These are phyloP conservation scores for Xylocopa sonorina DNA, from an alignment of 1,140 invertebrate genomes.

Conservation along the genomic window DNA sequence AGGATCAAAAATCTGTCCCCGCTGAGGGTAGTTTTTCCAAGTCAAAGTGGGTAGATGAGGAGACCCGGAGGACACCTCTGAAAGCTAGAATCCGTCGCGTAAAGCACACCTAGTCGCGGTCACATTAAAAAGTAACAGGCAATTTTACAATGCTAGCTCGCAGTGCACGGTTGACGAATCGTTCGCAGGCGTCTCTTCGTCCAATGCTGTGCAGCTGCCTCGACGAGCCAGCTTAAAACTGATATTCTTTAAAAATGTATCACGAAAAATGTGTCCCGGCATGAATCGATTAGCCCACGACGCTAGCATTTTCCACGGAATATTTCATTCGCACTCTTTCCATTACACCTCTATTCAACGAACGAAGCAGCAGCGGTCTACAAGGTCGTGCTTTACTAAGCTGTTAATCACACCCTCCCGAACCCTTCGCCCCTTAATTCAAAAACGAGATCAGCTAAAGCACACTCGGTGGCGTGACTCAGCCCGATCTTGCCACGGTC, in stretches of 20 bases:
- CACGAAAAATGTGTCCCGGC: too few relatives aligned
- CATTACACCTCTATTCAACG: neutral
- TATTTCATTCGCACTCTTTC: neutral
- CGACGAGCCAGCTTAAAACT: too few relatives aligned
- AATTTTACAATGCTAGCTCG: constrained; percentile 10
- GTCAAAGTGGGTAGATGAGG: constrained; percentile 45
- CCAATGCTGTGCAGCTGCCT: too few relatives aligned
- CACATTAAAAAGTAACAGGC: neutral
- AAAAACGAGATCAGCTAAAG: neutral
- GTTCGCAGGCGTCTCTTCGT: neutral
- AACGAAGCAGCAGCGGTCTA: neutral
- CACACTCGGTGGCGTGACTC: constrained; percentile 3
- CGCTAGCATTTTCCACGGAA: neutral
- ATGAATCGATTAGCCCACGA: too few relatives aligned
- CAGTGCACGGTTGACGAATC: neutral
- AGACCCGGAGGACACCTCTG: neutral
- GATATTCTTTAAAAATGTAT: too few relatives aligned
- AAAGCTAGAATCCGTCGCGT: neutral
- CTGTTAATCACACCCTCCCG: constrained; percentile 10
- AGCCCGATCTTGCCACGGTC: neutral
- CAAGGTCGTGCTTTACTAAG: constrained; percentile 31
- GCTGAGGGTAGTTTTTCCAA: constrained; percentile 41
- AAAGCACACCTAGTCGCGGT: neutral
- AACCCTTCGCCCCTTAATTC: neutral
- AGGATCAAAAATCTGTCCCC: constrained; percentile 32